Conservation (phyloP, 2,113 vertebrate species). For the Anoplopoma fimbria region DNA sequence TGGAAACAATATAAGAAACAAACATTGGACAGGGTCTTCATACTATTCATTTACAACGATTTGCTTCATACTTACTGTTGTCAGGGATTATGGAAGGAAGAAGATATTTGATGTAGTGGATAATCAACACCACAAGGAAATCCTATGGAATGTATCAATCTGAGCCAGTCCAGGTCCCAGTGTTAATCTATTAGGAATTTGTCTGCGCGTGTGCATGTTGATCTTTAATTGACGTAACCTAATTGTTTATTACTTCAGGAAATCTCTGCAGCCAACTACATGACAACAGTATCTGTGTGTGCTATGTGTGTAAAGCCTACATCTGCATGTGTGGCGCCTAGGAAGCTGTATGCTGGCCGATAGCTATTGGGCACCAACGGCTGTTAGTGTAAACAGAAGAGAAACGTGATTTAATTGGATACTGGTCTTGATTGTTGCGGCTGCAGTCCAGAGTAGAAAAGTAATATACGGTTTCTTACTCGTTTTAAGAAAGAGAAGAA, state of each 20-base stretch:
- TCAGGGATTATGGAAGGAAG: neutral
- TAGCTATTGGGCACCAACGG: too few relatives aligned
- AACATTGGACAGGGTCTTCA: neutral
- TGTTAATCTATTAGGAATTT: neutral
- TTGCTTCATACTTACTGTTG: neutral
- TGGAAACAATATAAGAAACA: neutral
- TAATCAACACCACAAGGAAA: conserved; percentile 6
- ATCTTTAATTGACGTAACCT: neutral
- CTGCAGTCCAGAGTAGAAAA: too few relatives aligned
- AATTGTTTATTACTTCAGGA: neutral
- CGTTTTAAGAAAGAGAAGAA: too few relatives aligned
- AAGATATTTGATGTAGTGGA: conserved; percentile 1
- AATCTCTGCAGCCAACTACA: too few relatives aligned
- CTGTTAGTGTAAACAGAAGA: too few relatives aligned
- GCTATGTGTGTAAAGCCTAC: too few relatives aligned
- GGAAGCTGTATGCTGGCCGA: too few relatives aligned
- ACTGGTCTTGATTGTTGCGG: too few relatives aligned
- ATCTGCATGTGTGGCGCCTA: too few relatives aligned
- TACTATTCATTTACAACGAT: neutral
- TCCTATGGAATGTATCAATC: neutral
- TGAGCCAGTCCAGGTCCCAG: neutral
- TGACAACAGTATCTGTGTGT: too few relatives aligned
- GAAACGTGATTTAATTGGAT: too few relatives aligned
- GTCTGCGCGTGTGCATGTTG: neutral
- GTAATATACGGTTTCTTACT: too few relatives aligned